Conservation (phyloP, 1,140 invertebrate genomes). For the Drosophila seguyi region DNA sequence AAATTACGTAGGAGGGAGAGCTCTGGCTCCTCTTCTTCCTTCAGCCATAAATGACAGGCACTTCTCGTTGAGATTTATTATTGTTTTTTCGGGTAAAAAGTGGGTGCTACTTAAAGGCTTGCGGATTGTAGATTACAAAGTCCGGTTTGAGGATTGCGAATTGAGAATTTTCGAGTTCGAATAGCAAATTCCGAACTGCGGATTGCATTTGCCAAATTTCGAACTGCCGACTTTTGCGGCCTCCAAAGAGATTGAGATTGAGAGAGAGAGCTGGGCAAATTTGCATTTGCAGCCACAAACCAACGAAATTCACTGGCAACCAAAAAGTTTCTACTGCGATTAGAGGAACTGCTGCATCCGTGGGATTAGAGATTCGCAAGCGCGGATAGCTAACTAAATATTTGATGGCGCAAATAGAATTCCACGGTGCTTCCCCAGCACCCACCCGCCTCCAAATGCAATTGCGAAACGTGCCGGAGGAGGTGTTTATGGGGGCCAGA, state of each 20-base stretch:
- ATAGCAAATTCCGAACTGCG: slow-evolving; percentile 3
- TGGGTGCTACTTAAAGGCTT: slow-evolving; percentile 32
- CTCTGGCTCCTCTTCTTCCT: neutral
- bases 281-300: slow-evolving; percentile 49
- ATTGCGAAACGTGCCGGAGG: slow-evolving; percentile 27
- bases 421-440: slow-evolving; percentile 1
- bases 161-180: neutral
- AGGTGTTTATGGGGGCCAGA: slow-evolving; percentile 37
- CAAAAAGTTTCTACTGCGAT: slow-evolving; percentile 30
- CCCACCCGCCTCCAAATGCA: slow-evolving; percentile 11
- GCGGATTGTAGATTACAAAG: slow-evolving; percentile 7
- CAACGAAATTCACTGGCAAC: slow-evolving; percentile 37
- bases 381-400: slow-evolving; percentile 52
- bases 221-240: slow-evolving; percentile 37
- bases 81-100: slow-evolving; percentile 1
- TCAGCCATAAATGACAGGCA: slow-evolving; percentile 51
- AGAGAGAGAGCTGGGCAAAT: slow-evolving; percentile 39
- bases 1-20: slow-evolving; percentile 20
- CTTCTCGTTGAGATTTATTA: slow-evolving; percentile 54
- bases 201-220: slow-evolving; percentile 2
- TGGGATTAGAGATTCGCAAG: slow-evolving; percentile 9
- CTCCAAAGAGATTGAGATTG: slow-evolving; percentile 44
- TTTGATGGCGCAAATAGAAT: slow-evolving; percentile 57
- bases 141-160: slow-evolving; percentile 8
- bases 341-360: slow-evolving; percentile 35